phyloP scores from a whole-genome alignment of 2,113 vertebrate genomes.

The Stegostoma tigrinum region DNA sequence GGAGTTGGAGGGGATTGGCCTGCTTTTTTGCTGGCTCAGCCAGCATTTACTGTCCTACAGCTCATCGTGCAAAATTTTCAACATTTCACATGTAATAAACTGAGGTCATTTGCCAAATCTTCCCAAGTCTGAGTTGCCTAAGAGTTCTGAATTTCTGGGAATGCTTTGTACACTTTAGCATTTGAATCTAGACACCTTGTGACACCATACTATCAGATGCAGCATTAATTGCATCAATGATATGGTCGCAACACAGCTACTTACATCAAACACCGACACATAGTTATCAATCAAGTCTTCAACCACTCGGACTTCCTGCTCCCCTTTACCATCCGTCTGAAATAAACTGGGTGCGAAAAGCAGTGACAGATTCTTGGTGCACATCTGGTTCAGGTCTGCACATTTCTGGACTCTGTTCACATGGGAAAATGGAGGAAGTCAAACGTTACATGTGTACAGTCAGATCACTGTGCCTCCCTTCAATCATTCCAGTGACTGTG shows the following conservation, averaged over 20 bases:
- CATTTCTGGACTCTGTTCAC: slow-evolving; percentile 85
- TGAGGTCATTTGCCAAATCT: neutral
- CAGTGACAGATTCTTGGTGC: slow-evolving; percentile 87
- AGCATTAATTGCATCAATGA: neutral
- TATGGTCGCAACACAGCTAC: slow-evolving; percentile 41
- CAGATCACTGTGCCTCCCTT: neutral
- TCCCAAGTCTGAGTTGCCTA: neutral
- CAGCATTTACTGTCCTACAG: too few relatives aligned
- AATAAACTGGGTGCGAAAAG: slow-evolving; percentile 96
- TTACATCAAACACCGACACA: slow-evolving; percentile 80
- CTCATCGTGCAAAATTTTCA: neutral
- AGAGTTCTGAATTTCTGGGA: neutral
- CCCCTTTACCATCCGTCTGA: slow-evolving; percentile 90
- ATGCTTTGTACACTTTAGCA: neutral
- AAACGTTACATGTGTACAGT: neutral
- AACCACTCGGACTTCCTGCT: slow-evolving; percentile 87
- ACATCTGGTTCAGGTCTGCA: slow-evolving; percentile 92
- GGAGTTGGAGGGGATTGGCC: too few relatives aligned
- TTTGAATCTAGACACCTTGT: neutral
- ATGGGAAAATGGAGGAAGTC: neutral
- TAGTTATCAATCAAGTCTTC: slow-evolving; percentile 94
- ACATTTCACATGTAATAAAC: neutral
- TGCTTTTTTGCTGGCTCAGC: too few relatives aligned
- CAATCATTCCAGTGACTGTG: neutral
- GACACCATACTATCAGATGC: neutral